Evolutionary conservation across 2,113 vertebrate genomes (phyloP), one percentile per base, ranked within the genome.

Genomic region (Ivindomyrus marchei): DNA sequence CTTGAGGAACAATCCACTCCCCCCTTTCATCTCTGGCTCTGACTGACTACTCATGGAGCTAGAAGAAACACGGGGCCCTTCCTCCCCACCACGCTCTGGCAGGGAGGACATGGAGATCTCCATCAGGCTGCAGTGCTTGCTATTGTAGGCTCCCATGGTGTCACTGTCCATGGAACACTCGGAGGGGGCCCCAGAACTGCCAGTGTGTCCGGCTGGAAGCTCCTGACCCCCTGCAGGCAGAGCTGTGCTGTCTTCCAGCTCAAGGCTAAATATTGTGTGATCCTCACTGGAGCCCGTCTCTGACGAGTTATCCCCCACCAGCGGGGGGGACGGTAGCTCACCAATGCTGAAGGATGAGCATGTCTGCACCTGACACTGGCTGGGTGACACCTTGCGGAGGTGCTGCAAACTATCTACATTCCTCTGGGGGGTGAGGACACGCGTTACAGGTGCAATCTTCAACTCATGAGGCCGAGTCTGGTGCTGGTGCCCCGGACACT

Each of bases 321-420:
- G 92, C 17, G 90, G 93, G 0, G 95, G 95, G 31, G 93, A 95
- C 17, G 17, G 86, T n/a, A 93, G 92, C 0, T 93, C 84, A 47
- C 96, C 95, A 1, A 99, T 96, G 17, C 96, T 96, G 90, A 99
- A 96, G 9, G 97, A 97, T 3, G 97, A 98, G 6, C 96, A 93
- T 0, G 98, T 98, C 94, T 99, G 98, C 15, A 98, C 94, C 0
- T 97, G 95, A 91, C 97, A 98, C 93, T 97, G 97, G 93, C 97
- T 98, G 0, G 98, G 97, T 0, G 97, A 98, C 88, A 97, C 98
- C 1, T 97, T 96, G 0, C 98, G 95, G 62, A 98, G 94, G 93
- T 98, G 98, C 0, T 97, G 98, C 8, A 99, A 93, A 0, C 95
- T 96, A 93, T 99, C 98, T 2, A 99, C 98, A 0, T 96, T 97